Evolutionary conservation across 1,140 invertebrate species (phyloP).

Genomic region (Eurosta solidaginis): DNA sequence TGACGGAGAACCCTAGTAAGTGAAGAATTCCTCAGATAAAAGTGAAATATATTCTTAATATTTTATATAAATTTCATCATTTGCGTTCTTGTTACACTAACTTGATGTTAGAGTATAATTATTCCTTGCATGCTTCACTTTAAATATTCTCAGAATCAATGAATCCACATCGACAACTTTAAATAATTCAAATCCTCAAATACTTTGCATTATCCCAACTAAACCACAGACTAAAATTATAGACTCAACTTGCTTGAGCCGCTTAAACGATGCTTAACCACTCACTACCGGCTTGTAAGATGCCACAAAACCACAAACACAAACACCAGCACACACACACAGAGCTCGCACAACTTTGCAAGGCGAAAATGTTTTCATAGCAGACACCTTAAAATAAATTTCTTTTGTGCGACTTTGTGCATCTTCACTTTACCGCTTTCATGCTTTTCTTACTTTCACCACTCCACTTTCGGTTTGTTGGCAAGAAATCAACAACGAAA

Average conservation of each 20-base stretch:
- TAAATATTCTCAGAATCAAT: conserved; percentile 6
- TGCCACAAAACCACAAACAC: neutral
- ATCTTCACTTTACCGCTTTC: neutral
- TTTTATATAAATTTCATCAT: neutral
- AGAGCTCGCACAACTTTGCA: no score
- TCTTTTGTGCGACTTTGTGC: conserved; percentile 10
- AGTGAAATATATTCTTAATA: no score
- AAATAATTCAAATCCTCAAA: conserved; percentile 17
- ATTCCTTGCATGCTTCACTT: neutral
- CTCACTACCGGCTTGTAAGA: neutral
- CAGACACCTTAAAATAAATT: conserved; percentile 26
- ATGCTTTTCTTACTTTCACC: neutral
- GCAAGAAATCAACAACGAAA: neutral
- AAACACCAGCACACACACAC: neutral
- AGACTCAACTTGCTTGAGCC: conserved; percentile 22
- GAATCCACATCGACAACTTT: neutral
- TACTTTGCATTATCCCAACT: conserved; percentile 20
- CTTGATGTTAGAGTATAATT: neutral
- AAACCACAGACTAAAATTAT: conserved; percentile 28
- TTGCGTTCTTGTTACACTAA: neutral
- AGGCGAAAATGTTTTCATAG: conserved; percentile 9
- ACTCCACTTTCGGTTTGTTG: neutral
- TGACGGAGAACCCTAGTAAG: no score
- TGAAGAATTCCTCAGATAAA: no score
- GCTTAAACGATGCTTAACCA: conserved; percentile 19